A percentile compares a stretch with the other conserved stretches of the same genome.
Evolutionary conservation across 2,797 vertebrate species (phyloP).

Genomic region (Platyrinchus mystaceus): DNA sequence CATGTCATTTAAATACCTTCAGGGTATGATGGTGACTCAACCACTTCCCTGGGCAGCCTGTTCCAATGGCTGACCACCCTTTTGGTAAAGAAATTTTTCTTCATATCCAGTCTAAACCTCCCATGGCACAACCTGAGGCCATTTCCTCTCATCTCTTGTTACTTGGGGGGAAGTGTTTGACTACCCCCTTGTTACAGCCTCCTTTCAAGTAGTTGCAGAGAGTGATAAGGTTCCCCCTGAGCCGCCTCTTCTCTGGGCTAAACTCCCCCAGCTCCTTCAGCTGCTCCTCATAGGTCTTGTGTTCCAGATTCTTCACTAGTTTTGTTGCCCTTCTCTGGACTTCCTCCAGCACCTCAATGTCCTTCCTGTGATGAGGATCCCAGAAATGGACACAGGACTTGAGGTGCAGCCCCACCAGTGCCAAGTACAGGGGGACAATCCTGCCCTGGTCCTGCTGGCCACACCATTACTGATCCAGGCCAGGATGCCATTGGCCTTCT

Average conservation of each 20-base stretch:
- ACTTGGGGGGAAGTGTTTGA: background rate
- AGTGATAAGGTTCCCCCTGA: background rate
- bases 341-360: background rate
- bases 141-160: background rate
- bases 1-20: background rate
- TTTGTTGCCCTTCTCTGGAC: background rate
- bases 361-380: background rate
- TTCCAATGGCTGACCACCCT: background rate
- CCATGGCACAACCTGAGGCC: background rate
- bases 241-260: background rate
- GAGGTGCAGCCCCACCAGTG: background rate
- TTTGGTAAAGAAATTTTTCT: background rate
- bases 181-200: background rate
- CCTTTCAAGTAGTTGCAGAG: background rate
- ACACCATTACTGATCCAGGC: background rate
- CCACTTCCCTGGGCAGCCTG: background rate
- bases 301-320: background rate
- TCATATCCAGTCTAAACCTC: background rate
- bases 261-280: background rate
- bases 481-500: background rate
- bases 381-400: background rate
- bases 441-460: background rate
- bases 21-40: background rate
- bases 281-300: accelerated
- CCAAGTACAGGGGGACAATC: background rate